Evolutionary conservation across 2,113 vertebrate species (phyloP), one percentile per base, ranked within the genome.

Genomic region (Pachycephala philippinensis): DNA sequence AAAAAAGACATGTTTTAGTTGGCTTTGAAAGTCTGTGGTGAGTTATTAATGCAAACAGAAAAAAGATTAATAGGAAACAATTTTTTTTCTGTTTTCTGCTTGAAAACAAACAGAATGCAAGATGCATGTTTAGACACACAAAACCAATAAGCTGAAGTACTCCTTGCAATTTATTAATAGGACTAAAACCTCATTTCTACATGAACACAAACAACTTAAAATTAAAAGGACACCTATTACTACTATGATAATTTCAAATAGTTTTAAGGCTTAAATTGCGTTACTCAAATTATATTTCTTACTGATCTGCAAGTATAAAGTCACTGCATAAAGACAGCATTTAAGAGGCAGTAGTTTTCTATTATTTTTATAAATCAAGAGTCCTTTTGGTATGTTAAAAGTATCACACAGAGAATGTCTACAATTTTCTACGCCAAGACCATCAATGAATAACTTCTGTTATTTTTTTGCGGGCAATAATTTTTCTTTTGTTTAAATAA

Each of bases 391-490:
- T 54, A 49, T 11, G 7, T 47, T 44, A 18, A 28, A 84, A 83
- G 7, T 11, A 60, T 9, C 37, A 71, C 11, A 64, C 4, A 80
- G 13, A 86, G 78, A 87, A 64, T 3, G 68, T 0, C 27, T 61
- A 4, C 4, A 12, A 45, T 22, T 70, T 63, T 56, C 42, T 31
- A 59, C 50, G 31, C 8, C 19, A 28, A 39, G 56, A n/a, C 7
- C 11, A 40, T 7, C 31, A 40, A 23, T 9, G 0, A 85, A 40
- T 60, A 76, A 64, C 7, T 31, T 70, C 3, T 15, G 26, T 50
- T 76, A 66, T 15, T 63, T n/a, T n/a, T n/a, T n/a, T 40, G 60
- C 0, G 0, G 26, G 5, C 13, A 64, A 13, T 23, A 50, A 4
- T 31, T 39, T 64, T 76, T 50, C 13, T 63, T 84, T 39, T 20